Evolutionary conservation across 2,888 invertebrate genomes (phyloP).

Genomic region (Philopedon plagiatum): DNA sequence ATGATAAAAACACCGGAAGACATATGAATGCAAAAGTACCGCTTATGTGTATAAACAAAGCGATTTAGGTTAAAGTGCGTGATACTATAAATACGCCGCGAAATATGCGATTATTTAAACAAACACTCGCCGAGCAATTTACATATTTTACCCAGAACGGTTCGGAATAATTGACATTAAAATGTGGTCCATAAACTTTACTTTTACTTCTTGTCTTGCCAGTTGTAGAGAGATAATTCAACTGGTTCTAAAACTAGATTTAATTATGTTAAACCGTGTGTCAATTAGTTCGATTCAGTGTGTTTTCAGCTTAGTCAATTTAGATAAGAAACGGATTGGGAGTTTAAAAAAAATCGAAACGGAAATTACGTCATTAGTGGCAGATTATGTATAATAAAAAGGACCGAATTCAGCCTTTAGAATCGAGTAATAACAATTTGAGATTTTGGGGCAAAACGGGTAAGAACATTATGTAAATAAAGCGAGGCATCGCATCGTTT

Average conservation of each 20-base stretch:
- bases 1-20: slow-evolving; percentile 37
- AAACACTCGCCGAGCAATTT: slow-evolving; percentile 36
- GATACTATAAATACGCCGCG: slow-evolving; percentile 29
- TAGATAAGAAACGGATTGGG: too few species aligned
- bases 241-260: not conserved
- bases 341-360: too few species aligned
- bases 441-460: too few species aligned
- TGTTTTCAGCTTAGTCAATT: not conserved
- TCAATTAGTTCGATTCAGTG: not conserved
- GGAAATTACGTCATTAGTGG: too few species aligned
- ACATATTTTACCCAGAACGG: slow-evolving; percentile 27
- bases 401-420: too few species aligned
- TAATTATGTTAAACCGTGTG: not conserved
- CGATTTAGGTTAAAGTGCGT: slow-evolving; percentile 39
- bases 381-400: too few species aligned
- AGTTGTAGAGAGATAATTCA: not conserved
- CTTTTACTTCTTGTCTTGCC: slow-evolving; percentile 20
- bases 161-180: slow-evolving; percentile 27
- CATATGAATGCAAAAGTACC: slow-evolving; percentile 35
- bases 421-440: too few species aligned
- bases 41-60: slow-evolving; percentile 33
- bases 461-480: too few species aligned
- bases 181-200: slow-evolving; percentile 29
- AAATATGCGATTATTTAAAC: slow-evolving; percentile 44
- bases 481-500: too few species aligned